Evolutionary conservation across 2,888 invertebrate species (phyloP), one percentile per base, ranked within the genome.

Genomic region (Agapostemon virescens): DNA sequence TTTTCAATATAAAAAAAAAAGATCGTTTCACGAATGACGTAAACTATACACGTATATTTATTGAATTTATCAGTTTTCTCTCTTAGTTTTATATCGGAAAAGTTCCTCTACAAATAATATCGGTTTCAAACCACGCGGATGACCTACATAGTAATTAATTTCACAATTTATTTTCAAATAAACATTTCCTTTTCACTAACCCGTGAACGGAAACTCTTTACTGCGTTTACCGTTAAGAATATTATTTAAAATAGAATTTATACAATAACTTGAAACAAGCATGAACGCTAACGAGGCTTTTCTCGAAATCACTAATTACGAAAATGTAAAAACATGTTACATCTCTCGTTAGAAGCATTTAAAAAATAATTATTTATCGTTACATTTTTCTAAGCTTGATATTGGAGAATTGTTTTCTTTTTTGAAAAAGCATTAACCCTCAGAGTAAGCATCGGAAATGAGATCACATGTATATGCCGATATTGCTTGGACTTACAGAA

Each of bases 101-200:
- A 63, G n/a, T 38, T 63, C 6, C 33, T 11, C 36, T 20, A 6
- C 63, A 13, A 36, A 36, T 36, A n/a, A 36, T 63, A 36, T 63
- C 33, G 20, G 63, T 63, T n/a, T 36, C 33, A 36, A 36, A 63
- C 63, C 33, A 36, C 63, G 9, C 63, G 36, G 36, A 36, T 36
- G 36, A 63, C 63, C 63, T 63, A 63, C n/a, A 63, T 63, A 20
- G 1, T 36, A 36, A n/a, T 63, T 13, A 63, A 63, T 36, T 63
- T 36, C 3, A 36, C 36, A 36, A 63, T 63, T 63, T 36, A n/a
- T 36, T 63, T 5, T n/a, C 13, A 36, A 36, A 63, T n/a, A n/a
- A 20, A 63, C n/a, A 33, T 38, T 63, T 26, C 15, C 36, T 30
- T 15, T 23, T 17, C 15, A 45, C 40, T 17, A 49, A 64, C 38